Base-by-base conservation (phyloP, 2,797 vertebrate genomes). In the Fringilla coelebs region DNA sequence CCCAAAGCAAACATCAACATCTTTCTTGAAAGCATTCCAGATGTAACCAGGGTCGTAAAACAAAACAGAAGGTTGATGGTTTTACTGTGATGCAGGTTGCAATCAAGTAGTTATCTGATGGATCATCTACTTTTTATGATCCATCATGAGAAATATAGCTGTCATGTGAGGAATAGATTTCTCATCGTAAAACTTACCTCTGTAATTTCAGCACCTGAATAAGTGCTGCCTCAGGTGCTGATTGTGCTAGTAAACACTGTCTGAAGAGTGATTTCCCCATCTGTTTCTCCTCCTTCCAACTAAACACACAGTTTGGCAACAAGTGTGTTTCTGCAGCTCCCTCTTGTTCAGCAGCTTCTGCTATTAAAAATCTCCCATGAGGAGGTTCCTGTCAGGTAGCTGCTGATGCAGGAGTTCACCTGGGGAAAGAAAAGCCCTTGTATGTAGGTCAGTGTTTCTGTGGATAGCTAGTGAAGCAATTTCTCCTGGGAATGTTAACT, bases 21-120 rank as follows among this genome's bases (percentile, higher is more conserved):
- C 88, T 58, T 90, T 89, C 94, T 96, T 98, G 97, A 97, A 97
- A 97, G 93, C 96, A 97, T 98, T 98, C 97, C 96, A 97, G 79
- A 96, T 72, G 89, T 93, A 93, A 89, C 77, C 38, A 52, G 60
- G 87, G 70, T 96, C 77, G 1, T 97, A 97, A 98, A 98, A 97
- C 97, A 97, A 96, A 97, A 91, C 83, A 96, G 97, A 97, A 97
- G 94, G 94, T 57, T 97, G 97, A 97, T 85, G 34, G 96, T 80
- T 98, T 98, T 97, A 98, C 95, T 97, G 93, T 96, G 93, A 92
- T 90, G 79, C 62, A 46, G 45, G 1, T 97, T 97, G 86, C 93
- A 93, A 72, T 93, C 92, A 66, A 96, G 96, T 41, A 20, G 76
- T 94, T 97, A 97, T 97, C 96, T 96, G 78, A 90, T 82, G 74